Conservation (phyloP, 2,113 vertebrate genomes). For the Ondatra zibethicus region DNA sequence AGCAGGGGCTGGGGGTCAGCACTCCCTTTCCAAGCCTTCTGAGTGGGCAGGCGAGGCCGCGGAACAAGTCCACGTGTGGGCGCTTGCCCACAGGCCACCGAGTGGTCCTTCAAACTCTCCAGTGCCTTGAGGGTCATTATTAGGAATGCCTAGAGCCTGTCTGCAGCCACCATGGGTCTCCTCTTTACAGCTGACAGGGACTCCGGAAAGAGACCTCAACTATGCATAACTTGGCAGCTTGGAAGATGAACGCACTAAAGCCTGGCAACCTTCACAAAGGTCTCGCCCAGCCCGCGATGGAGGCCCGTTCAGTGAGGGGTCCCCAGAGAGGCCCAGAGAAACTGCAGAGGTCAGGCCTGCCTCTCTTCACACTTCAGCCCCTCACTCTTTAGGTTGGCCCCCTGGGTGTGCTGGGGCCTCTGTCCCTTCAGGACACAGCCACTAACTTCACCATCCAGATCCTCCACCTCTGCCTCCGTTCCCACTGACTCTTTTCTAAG, state of each 20-base stretch:
- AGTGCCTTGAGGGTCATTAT: neutral
- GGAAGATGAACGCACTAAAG: rapidly evolving
- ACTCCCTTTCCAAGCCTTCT: neutral
- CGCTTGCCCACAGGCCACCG: neutral
- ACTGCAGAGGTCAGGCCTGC: neutral
- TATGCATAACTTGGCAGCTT: neutral
- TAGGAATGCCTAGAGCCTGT: neutral
- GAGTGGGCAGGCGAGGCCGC: neutral
- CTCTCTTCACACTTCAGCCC: neutral
- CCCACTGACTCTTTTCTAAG: too few relatives aligned
- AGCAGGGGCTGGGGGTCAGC: rapidly evolving
- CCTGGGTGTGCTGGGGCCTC: too few relatives aligned
- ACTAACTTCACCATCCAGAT: neutral
- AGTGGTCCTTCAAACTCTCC: neutral
- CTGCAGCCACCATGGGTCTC: too few relatives aligned
- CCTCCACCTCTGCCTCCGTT: neutral
- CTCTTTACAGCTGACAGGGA: neutral
- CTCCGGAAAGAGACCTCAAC: neutral
- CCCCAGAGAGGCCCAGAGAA: neutral
- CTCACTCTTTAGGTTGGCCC: rapidly evolving
- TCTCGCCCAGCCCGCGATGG: neutral
- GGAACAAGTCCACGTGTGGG: neutral
- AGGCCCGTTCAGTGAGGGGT: neutral
- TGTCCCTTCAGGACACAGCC: rapidly evolving
- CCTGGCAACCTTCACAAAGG: neutral